These are phyloP conservation scores for Ctenopoma kingsleyae DNA, from an alignment of 2,797 vertebrate genomes.

Conservation along the genomic window DNA sequence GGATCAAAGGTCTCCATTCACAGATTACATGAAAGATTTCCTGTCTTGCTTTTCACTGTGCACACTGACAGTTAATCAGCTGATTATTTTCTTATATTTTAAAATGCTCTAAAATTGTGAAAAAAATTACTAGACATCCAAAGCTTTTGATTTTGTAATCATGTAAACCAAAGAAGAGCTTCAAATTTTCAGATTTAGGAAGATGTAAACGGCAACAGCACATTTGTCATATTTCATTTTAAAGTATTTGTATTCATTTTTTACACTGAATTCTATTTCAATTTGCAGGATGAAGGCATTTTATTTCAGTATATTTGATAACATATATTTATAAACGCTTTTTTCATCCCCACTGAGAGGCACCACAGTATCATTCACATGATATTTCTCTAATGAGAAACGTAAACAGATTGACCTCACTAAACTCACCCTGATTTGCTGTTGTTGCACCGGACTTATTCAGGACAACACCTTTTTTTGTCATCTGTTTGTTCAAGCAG, in stretches of 20 bases:
- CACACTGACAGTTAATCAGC: too few relatives aligned
- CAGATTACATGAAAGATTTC: too few relatives aligned
- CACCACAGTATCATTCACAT: too few relatives aligned
- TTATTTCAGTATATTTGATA: background rate
- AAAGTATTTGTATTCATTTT: background rate
- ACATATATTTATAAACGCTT: background rate
- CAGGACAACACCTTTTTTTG: background rate
- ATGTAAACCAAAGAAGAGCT: too few relatives aligned
- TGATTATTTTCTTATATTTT: too few relatives aligned
- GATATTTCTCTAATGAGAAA: conserved; percentile 3
- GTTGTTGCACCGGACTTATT: background rate
- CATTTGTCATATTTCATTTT: background rate
- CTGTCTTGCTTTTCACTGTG: too few relatives aligned
- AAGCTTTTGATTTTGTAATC: too few relatives aligned
- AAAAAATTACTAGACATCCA: too few relatives aligned
- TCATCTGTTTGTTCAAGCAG: background rate
- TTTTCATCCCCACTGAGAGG: background rate
- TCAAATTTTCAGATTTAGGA: too few relatives aligned
- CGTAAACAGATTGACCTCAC: background rate
- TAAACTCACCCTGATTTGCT: background rate
- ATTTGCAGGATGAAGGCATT: background rate
- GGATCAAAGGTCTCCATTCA: too few relatives aligned
- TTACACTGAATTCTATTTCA: background rate
- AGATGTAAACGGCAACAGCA: background rate
- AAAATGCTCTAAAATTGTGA: too few relatives aligned